Evolutionary conservation across 1,140 invertebrate species (phyloP).

Genomic region (Anagrus nilaparvatae): DNA sequence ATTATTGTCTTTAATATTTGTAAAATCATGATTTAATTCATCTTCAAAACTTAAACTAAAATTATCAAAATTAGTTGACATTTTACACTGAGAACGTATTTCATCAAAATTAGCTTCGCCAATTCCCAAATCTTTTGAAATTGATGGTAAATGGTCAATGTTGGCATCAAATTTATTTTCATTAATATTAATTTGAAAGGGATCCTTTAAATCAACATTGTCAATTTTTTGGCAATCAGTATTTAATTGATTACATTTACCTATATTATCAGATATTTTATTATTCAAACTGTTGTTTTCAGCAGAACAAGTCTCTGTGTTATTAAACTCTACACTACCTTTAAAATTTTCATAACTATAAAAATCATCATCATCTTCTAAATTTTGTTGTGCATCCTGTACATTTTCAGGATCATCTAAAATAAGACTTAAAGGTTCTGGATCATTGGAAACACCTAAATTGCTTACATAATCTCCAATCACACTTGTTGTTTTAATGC

Average conservation of each 20-base stretch:
- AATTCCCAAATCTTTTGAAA: conserved; percentile 3
- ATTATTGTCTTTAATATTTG: too few species aligned
- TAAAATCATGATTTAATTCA: too few species aligned
- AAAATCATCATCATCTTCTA: conserved; percentile 41
- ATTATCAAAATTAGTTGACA: conserved; percentile 4
- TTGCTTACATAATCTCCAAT: conserved; percentile 24
- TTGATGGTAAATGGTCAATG: too few species aligned
- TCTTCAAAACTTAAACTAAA: conserved; percentile 10
- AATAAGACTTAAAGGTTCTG: conserved; percentile 30
- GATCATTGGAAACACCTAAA: conserved; percentile 25
- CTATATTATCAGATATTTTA: not conserved
- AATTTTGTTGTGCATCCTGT: conserved; percentile 20
- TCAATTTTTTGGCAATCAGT: not conserved
- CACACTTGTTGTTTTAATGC: conserved; percentile 26
- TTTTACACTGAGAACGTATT: conserved; percentile 2
- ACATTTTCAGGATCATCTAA: conserved; percentile 28
- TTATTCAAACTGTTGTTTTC: conserved; percentile 1
- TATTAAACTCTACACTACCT: too few species aligned
- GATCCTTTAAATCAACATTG: too few species aligned
- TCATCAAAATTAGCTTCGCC: conserved; percentile 10
- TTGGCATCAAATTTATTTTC: too few species aligned
- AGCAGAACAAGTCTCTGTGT: conserved; percentile 7
- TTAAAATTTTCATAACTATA: conserved; percentile 36
- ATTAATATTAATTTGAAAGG: too few species aligned
- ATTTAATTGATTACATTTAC: not conserved